These are phyloP conservation scores for Notothenia rossii DNA, from an alignment of 2,113 vertebrate genomes.

Conservation along the genomic window DNA sequence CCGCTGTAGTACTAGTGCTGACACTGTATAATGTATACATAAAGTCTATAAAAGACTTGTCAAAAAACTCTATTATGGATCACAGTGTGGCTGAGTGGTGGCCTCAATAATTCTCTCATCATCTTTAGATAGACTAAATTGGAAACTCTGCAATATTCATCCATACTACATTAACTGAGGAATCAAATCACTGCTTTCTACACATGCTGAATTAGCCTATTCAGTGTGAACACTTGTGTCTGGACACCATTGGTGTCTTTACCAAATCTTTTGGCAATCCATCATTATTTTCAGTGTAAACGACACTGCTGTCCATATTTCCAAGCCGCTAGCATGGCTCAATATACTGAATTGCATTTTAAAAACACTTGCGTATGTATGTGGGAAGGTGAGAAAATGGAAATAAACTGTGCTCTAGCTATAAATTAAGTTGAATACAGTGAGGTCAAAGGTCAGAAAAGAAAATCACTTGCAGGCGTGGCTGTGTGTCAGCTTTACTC, in stretches of 20 bases:
- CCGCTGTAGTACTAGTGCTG: no score
- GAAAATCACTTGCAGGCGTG: slow-evolving; percentile 46
- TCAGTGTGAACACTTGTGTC: neutral
- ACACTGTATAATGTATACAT: slow-evolving; percentile 44
- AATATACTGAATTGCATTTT: neutral
- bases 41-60: slow-evolving; percentile 34
- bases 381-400: neutral
- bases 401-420: neutral
- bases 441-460: slow-evolving; percentile 47
- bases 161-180: slow-evolving; percentile 3
- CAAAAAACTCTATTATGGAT: slow-evolving; percentile 22
- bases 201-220: neutral
- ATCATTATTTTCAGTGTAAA: neutral
- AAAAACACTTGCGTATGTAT: neutral
- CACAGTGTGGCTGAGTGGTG: slow-evolving; percentile 15
- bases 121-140: slow-evolving; percentile 2
- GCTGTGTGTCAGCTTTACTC: slow-evolving; percentile 59
- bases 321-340: neutral
- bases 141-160: neutral
- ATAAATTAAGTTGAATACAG: slow-evolving; percentile 19
- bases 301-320: neutral
- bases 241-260: neutral
- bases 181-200: neutral
- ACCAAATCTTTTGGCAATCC: neutral
- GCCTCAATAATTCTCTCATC: slow-evolving; percentile 45